phyloP scores from a whole-genome alignment of 2,113 vertebrate genomes.

The Rhea americana region DNA sequence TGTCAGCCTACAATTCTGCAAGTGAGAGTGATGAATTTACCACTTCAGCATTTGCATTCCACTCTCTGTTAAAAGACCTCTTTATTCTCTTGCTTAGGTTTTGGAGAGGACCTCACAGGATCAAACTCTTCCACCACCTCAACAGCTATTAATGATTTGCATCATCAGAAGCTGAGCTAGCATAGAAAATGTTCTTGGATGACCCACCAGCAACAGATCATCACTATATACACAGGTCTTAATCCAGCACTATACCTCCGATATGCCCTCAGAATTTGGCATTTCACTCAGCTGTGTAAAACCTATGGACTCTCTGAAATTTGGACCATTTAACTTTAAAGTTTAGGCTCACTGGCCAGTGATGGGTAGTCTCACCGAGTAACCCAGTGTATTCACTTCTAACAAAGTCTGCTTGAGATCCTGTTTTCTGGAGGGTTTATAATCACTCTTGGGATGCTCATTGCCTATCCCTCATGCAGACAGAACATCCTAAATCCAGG shows the following conservation, averaged over 20 bases:
- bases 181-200: conserved; percentile 7
- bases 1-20: conserved; percentile 2
- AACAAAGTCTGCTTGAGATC: conserved; percentile 9
- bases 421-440: conserved; percentile 33
- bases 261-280: not conserved
- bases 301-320: conserved; percentile 17
- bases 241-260: not conserved
- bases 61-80: not conserved
- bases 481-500: not conserved
- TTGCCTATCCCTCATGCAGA: not conserved
- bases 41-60: not conserved
- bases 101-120: not conserved
- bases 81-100: conserved; percentile 2
- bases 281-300: conserved; percentile 8
- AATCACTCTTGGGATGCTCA: not conserved
- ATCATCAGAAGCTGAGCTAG: not conserved
- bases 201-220: conserved; percentile 21
- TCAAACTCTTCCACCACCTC: not conserved
- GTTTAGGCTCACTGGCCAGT: not conserved
- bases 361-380: not conserved
- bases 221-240: not conserved
- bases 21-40: not conserved
- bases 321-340: conserved; percentile 14
- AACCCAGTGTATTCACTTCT: not conserved
- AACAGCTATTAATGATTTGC: not conserved